Percentiles rank a stretch among this genome's conserved stretches.
Evolutionary conservation across 2,797 vertebrate genomes (phyloP).

Genomic region (Sebastes taczanowskii): DNA sequence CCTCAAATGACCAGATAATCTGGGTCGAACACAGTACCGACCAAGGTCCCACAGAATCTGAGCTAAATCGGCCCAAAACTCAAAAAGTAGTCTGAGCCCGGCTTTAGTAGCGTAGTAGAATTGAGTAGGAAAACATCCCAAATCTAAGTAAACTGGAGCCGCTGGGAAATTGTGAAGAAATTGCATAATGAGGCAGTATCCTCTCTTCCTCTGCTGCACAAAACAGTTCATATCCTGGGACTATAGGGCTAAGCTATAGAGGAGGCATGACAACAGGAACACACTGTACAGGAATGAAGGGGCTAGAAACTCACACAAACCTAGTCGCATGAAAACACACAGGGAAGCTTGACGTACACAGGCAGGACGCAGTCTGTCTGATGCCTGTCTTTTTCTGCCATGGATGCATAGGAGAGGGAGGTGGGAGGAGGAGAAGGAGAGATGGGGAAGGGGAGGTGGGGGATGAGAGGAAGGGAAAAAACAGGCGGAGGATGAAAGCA

Average conservation of each 20-base stretch:
- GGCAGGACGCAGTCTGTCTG: conserved; percentile 57
- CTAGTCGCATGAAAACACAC: conserved; percentile 37
- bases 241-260: conserved; percentile 8
- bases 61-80: neutral
- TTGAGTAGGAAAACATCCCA: neutral
- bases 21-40: neutral
- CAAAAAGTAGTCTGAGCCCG: neutral
- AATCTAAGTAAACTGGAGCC: neutral
- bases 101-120: neutral
- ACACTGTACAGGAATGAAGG: conserved; percentile 48
- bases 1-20: neutral
- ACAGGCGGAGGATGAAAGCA: conserved; percentile 72
- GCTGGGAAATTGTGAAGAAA: conserved; percentile 5
- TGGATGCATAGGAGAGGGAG: conserved; percentile 40
- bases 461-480: conserved; percentile 15
- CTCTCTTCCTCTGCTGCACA: conserved; percentile 15
- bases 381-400: conserved; percentile 64
- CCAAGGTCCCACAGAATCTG: neutral
- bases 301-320: conserved; percentile 37
- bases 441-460: neutral
- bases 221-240: conserved; percentile 23
- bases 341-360: conserved; percentile 47
- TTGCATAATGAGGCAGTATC: neutral
- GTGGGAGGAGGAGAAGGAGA: conserved; percentile 24
- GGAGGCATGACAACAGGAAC: conserved; percentile 36